These are phyloP conservation scores for Pterocles orientalis DNA, from an alignment of 2,113 vertebrate genomes.

Conservation along the genomic window DNA sequence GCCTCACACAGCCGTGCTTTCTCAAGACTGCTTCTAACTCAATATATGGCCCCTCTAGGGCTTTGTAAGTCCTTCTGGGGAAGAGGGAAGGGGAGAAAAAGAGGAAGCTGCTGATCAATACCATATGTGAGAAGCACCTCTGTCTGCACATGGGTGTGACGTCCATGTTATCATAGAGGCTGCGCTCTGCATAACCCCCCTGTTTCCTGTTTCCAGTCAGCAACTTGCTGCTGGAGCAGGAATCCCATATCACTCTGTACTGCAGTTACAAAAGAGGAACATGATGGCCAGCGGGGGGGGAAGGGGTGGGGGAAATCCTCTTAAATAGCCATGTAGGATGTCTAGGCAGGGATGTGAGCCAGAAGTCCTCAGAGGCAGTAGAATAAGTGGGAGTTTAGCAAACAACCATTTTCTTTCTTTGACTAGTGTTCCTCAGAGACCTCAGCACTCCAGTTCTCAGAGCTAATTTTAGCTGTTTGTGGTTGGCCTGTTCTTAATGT, in stretches of 20 bases:
- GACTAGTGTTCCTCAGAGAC: constrained; percentile 65
- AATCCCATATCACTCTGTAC: constrained; percentile 23
- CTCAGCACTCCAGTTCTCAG: constrained; percentile 72
- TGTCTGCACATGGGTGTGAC: constrained; percentile 34
- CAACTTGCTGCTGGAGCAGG: constrained; percentile 43
- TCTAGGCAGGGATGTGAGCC: not conserved
- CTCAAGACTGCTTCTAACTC: not conserved
- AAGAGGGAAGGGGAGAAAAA: not conserved
- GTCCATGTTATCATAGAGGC: constrained; percentile 39
- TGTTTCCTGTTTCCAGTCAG: constrained; percentile 72
- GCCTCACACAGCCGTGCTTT: not conserved
- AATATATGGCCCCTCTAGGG: not conserved
- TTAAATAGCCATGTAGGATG: constrained; percentile 1
- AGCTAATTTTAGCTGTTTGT: constrained; percentile 77
- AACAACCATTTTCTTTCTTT: constrained; percentile 66
- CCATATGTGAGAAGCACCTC: constrained; percentile 27
- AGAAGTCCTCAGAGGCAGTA: constrained; percentile 2
- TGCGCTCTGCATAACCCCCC: constrained; percentile 18
- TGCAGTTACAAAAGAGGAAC: constrained; percentile 32
- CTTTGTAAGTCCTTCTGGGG: constrained; percentile 1
- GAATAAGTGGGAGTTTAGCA: constrained; percentile 49
- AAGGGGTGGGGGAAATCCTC: constrained; percentile 39
- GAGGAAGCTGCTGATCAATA: constrained; percentile 15
- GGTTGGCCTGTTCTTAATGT: constrained; percentile 58
- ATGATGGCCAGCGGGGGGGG: not conserved